Percentiles rank a stretch among this genome's conserved stretches.
These are phyloP conservation scores for Phrynocephalus vlangalii DNA, from an alignment of 2,797 vertebrate genomes.

Conservation along the genomic window DNA sequence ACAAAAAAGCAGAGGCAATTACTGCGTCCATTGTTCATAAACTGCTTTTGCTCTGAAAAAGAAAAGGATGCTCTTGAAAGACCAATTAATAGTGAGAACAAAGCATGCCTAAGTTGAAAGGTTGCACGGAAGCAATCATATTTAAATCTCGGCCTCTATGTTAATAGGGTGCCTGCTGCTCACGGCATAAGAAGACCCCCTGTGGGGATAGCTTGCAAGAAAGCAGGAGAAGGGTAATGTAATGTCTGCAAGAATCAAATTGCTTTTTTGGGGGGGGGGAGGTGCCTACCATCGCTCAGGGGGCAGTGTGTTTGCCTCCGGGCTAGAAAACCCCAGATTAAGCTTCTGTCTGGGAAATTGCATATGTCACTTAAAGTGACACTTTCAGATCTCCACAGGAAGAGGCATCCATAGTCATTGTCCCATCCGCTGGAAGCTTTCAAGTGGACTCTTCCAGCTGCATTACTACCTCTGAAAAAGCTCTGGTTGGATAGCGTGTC, in stretches of 20 bases:
- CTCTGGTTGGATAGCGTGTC: neutral
- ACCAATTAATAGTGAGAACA: slow-evolving; percentile 64
- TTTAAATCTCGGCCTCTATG: slow-evolving; percentile 52
- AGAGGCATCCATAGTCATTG: neutral
- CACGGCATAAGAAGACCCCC: slow-evolving; percentile 46
- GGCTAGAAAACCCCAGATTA: slow-evolving; percentile 40
- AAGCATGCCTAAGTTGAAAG: slow-evolving; percentile 54
- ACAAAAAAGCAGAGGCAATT: neutral
- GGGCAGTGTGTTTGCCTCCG: slow-evolving; percentile 40
- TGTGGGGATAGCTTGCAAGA: slow-evolving; percentile 52
- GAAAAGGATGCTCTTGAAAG: slow-evolving; percentile 60
- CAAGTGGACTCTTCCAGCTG: slow-evolving; percentile 26
- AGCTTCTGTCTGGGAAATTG: slow-evolving; percentile 6
- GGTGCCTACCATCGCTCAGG: slow-evolving; percentile 16
- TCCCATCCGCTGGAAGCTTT: slow-evolving; percentile 28
- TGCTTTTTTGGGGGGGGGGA: neutral
- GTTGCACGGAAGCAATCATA: slow-evolving; percentile 53
- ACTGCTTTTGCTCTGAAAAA: slow-evolving; percentile 58
- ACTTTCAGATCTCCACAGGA: slow-evolving; percentile 15
- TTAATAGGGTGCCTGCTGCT: slow-evolving; percentile 58
- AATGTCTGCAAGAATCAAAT: slow-evolving; percentile 11
- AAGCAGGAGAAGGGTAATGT: slow-evolving; percentile 5
- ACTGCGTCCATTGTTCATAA: slow-evolving; percentile 46
- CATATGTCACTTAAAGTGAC: neutral
- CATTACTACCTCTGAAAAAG: neutral